Evolutionary conservation across 2,888 invertebrate genomes (phyloP).

Genomic region (Volucella bombylans): DNA sequence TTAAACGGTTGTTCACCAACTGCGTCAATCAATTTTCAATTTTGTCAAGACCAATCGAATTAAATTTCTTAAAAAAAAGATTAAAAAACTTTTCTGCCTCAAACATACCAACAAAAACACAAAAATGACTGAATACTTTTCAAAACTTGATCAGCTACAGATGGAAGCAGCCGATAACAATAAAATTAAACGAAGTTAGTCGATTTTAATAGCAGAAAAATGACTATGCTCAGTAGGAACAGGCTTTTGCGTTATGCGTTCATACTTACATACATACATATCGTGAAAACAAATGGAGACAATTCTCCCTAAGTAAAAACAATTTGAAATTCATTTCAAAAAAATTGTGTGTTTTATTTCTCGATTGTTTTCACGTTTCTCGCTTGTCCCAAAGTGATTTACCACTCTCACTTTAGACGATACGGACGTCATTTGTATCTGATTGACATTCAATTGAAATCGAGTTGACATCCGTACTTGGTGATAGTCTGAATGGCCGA

Average conservation of each 20-base stretch:
- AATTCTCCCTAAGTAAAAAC: conserved; percentile 14
- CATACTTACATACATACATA: neutral
- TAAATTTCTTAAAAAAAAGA: conserved; percentile 47
- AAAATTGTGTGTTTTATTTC: conserved; percentile 11
- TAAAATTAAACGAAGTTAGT: conserved; percentile 56
- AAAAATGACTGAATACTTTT: conserved; percentile 23
- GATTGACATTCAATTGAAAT: conserved; percentile 52
- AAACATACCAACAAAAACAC: conserved; percentile 21
- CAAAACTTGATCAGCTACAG: conserved; percentile 50
- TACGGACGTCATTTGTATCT: conserved; percentile 37
- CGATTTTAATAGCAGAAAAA: conserved; percentile 49
- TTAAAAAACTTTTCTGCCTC: conserved; percentile 21
- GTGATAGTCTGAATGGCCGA: too few species aligned
- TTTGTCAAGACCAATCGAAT: conserved; percentile 47
- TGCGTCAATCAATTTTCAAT: conserved; percentile 61
- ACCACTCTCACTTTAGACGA: conserved; percentile 32
- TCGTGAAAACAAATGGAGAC: conserved; percentile 19
- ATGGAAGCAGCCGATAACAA: conserved; percentile 30
- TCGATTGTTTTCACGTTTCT: neutral
- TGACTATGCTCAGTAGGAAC: conserved; percentile 17
- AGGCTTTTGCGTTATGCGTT: neutral
- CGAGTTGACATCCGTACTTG: neutral
- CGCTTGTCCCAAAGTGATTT: conserved; percentile 49
- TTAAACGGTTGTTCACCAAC: conserved; percentile 45
- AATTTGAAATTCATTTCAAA: conserved; percentile 47